Evolutionary conservation across 2,888 invertebrate species (phyloP), one percentile per base, ranked within the genome.

Genomic region (Ramazzottius varieornatus): DNA sequence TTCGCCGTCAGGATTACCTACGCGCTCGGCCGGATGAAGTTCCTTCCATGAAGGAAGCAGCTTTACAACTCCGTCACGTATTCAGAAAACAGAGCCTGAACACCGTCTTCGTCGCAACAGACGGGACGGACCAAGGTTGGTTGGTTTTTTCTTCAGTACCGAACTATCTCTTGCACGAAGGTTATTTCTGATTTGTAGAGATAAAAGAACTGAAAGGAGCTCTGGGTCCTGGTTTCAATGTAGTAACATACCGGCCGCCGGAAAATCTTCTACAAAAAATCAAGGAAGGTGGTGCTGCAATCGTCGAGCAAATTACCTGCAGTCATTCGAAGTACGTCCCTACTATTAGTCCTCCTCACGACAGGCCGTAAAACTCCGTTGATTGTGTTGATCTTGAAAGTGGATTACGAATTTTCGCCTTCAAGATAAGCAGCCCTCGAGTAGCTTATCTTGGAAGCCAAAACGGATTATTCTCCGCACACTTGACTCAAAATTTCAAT

Each of bases 251-350:
- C 69, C 65, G 68, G 16, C 73, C 74, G 4, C 65, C 70, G 1
- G n/a, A 67, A 33, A 71, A 73, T 46, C 66, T 71, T 4, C 67
- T 72, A 24, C 63, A 70, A 20, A 69, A 71, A 66, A 83, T 79
- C 69, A 82, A 82, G 73, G 90, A 91, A 73, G 93, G 93, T 1
- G 89, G 88, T 1, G 74, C 87, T 32, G 91, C 94, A 0, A 88
- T 94, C 66, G 83, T 94, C 65, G 94, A 96, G 73, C 94, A 98
- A 79, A 87, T 93, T 71, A 86, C 98, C 70, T 90, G 91, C 76
- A 85, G 93, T 0, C 84, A 85, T 76, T 86, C 90, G 0, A 82
- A 83, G 79, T 81, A 73, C 70, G 68, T 67, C 13, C 8, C n/a
- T 65, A n/a, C n/a, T n/a, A n/a, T n/a, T n/a, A n/a, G n/a, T n/a